Evolutionary conservation across 2,113 vertebrate genomes (phyloP), one percentile per base, ranked within the genome.

Genomic region (Perca schrenkii): DNA sequence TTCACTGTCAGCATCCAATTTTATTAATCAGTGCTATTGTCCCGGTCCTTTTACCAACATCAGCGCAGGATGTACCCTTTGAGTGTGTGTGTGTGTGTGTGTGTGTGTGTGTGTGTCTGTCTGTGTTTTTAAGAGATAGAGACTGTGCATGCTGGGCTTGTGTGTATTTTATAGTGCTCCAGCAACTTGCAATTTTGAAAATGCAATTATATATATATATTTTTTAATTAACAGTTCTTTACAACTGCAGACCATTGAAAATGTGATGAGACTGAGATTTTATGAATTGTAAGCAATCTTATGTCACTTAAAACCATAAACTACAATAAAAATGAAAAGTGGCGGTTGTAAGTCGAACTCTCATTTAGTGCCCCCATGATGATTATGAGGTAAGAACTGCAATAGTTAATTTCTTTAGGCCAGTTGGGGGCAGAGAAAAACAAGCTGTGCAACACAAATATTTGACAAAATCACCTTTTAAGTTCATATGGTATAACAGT

Each of bases 11-110:
- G 73, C 8, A 11, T 69, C 49, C 67, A 87, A 68, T 91, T 85
- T 80, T 72, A 86, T 80, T 73, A 90, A 90, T 92, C 88, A 91
- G 58, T 14, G 62, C 82, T 74, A 86, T 89, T 90, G 86, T 91
- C 62, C 73, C 5, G 12, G n/a, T 50, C 64, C 40, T 52, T 60
- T 82, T 50, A 34, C 50, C 63, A 46, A 69, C 57, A 61, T 58
- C 60, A 36, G 62, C 40, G 56, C 46, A 17, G 25, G 22, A 53
- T 36, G n/a, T 34, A 31, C 34, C 46, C 49, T 74, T 25, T 76
- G 28, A 46, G 34, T 47, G 67, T 73, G 54, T 16, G 52, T 77
- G 13, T 56, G 13, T 56, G 43, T 15, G 56, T 47, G 21, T 25
- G 34, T 50, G n/a, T 25, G 5, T 34, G 34, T 6, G 0, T 34